phyloP scores from a whole-genome alignment of 2,888 invertebrate species.

The Tortricodes alternella region DNA sequence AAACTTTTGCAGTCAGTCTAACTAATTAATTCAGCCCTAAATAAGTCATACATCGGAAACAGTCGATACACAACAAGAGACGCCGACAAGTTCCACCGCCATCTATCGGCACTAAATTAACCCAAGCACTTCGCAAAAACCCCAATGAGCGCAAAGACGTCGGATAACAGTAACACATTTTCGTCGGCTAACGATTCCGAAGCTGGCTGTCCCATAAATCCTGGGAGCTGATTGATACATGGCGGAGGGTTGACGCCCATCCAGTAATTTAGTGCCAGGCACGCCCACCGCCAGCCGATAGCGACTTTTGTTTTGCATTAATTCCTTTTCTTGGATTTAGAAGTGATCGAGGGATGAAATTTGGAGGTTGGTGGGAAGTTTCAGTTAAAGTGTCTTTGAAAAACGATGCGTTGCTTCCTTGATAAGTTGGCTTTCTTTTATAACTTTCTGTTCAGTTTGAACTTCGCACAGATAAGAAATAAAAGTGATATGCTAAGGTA shows the following conservation, averaged over 20 bases:
- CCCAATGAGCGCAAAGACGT: slow-evolving; percentile 55
- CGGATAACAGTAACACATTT: slow-evolving; percentile 77
- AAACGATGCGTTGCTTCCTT: too few species aligned
- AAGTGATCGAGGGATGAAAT: slow-evolving; percentile 16
- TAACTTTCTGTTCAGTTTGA: too few species aligned
- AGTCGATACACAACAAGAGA: too few species aligned
- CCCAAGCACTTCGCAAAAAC: slow-evolving; percentile 19
- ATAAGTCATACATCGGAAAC: too few species aligned
- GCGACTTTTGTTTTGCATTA: slow-evolving; percentile 82
- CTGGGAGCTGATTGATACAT: slow-evolving; percentile 79
- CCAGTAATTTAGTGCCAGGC: slow-evolving; percentile 85
- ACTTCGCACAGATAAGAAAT: too few species aligned
- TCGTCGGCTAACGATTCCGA: slow-evolving; percentile 82
- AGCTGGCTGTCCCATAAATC: slow-evolving; percentile 82
- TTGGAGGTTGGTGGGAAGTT: too few species aligned
- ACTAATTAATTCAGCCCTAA: too few species aligned
- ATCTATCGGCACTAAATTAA: neutral
- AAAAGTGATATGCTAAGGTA: too few species aligned
- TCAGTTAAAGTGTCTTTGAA: too few species aligned
- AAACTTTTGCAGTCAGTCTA: too few species aligned
- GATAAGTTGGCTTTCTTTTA: too few species aligned
- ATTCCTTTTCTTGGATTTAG: slow-evolving; percentile 59
- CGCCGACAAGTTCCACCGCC: too few species aligned
- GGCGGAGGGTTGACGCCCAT: slow-evolving; percentile 84
- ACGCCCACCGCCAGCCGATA: slow-evolving; percentile 83